These are phyloP conservation scores for Meleagris gallopavo DNA, from an alignment of 2,113 vertebrate species.

Conservation along the genomic window DNA sequence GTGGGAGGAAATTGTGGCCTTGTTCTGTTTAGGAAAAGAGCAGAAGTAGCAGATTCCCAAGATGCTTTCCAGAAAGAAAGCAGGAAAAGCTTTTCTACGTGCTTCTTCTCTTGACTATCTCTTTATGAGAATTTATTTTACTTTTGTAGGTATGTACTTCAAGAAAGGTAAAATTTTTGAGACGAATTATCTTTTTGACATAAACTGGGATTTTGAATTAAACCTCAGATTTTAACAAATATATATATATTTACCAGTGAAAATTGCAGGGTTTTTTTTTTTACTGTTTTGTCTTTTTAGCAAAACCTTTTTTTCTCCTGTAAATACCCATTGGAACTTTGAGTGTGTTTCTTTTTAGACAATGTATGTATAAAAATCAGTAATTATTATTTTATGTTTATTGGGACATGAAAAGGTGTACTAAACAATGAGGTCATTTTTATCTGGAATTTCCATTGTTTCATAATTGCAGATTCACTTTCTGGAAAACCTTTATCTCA, in stretches of 20 bases:
- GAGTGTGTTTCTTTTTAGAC: background rate
- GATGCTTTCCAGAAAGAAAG: background rate
- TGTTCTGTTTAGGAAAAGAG: background rate
- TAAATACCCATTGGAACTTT: background rate
- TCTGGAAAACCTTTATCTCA: background rate
- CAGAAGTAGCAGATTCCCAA: background rate
- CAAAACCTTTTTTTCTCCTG: background rate
- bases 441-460: background rate
- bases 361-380: background rate
- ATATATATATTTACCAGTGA: background rate
- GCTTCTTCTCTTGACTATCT: background rate
- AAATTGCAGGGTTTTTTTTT: background rate
- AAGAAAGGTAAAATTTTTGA: background rate
- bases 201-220: background rate
- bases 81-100: background rate
- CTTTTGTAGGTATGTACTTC: background rate
- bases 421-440: background rate
- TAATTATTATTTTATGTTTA: background rate
- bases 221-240: background rate
- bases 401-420: background rate
- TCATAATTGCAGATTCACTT: background rate
- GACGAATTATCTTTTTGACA: background rate
- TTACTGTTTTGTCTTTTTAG: background rate
- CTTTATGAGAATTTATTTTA: background rate
- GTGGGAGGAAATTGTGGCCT: background rate